Evolutionary conservation across 2,888 invertebrate species (phyloP).

Genomic region (Cyclophora punctaria): DNA sequence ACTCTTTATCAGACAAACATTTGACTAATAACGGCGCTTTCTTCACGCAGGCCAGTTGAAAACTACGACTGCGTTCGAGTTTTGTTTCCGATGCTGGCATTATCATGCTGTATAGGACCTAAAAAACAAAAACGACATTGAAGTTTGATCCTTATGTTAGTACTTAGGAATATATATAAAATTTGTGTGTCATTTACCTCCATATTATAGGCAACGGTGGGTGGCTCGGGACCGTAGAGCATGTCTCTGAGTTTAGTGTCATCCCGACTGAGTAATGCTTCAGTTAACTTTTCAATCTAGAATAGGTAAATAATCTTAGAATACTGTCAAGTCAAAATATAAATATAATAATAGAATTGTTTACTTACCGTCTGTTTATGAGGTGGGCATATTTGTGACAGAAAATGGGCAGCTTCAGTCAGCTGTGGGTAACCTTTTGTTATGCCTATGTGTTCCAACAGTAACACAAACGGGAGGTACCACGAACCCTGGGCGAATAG

Average conservation of each 20-base stretch:
- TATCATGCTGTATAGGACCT: slow-evolving; percentile 90
- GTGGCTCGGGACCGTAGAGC: slow-evolving; percentile 65
- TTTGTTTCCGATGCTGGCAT: slow-evolving; percentile 92
- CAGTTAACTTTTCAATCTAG: slow-evolving; percentile 61
- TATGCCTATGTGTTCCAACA: slow-evolving; percentile 91
- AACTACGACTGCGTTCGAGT: slow-evolving; percentile 78
- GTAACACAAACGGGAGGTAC: slow-evolving; percentile 87
- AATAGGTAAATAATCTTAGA: background rate
- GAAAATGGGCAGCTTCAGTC: slow-evolving; percentile 86
- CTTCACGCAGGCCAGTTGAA: slow-evolving; percentile 77
- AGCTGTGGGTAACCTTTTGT: slow-evolving; percentile 85
- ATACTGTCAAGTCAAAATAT: background rate
- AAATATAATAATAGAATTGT: background rate
- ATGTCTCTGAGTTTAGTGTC: slow-evolving; percentile 59
- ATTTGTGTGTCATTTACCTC: slow-evolving; percentile 37
- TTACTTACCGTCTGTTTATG: slow-evolving; percentile 77
- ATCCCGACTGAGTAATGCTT: slow-evolving; percentile 59
- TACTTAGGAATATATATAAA: slow-evolving; percentile 1
- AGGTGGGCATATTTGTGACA: slow-evolving; percentile 88
- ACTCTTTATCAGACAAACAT: slow-evolving; percentile 65
- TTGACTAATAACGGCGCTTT: slow-evolving; percentile 69
- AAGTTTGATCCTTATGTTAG: background rate
- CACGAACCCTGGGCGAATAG: slow-evolving; percentile 87
- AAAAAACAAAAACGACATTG: slow-evolving; percentile 5
- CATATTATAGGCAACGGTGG: slow-evolving; percentile 67